Base-by-base conservation (phyloP, 2,888 invertebrate species). In the Ichneumon xanthorius region DNA sequence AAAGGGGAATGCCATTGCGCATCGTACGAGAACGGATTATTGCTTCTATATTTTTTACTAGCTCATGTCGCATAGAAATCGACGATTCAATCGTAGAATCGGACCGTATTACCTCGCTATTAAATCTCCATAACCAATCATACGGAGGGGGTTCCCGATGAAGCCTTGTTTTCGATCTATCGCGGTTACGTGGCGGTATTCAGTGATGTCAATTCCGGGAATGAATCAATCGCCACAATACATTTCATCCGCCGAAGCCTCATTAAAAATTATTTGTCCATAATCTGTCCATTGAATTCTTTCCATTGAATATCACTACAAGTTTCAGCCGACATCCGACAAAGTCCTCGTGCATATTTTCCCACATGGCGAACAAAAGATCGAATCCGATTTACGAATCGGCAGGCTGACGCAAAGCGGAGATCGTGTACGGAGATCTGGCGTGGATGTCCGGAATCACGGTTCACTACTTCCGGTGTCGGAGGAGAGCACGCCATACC, bases 391-490 rank as follows among this genome's bases (percentile, higher is more conserved):
- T 48, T 48, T 48, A 48, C n/a, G 26, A 33, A 61, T 79, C 50
- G 75, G 67, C 82, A 76, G 22, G 68, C 45, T 71, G 71, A 79
- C 11, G 19, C 11, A 4, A 9, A 72, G 75, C 75, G 72, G 71
- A 58, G 76, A 85, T 79, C 58, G 58, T 68, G 63, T 22, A 50
- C 65, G 75, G 78, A 79, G 77, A 85, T 85, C 65, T 48, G 63
- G 82, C 40, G 85, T 85, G 75, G 82, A 82, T 85, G 85, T 79
- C 58, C 71, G 79, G 58, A 75, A 80, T 71, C 58, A 75, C 16
- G 79, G 72, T 81, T 80, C 72, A 68, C 61, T 58, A 83, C 85
- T 86, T 86, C 86, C 86, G 86, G 86, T 85, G 73, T 26, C 58
- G 65, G 63, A 82, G 58, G 72, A 80, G 76, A 76, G 76, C 85